Base-by-base conservation (phyloP, 2,797 vertebrate genomes). In the Leptatherina wallacei region DNA sequence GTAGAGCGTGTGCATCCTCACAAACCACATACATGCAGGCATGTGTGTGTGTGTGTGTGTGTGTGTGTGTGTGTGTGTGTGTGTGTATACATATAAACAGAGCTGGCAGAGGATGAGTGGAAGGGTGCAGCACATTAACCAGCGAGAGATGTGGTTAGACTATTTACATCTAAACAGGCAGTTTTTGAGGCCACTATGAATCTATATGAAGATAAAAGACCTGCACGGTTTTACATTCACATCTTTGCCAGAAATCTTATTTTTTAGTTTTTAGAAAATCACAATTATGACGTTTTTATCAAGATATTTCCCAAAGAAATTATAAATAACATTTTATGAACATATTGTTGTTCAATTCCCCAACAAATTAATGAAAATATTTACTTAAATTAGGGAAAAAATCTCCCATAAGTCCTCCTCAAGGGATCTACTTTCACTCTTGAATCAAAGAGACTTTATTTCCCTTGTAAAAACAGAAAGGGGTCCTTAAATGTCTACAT, bases 61-160 rank as follows among this genome's bases (percentile, higher is more conserved):
- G n/a, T n/a, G n/a, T n/a, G n/a, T n/a, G n/a, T n/a, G n/a, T n/a
- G n/a, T n/a, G n/a, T n/a, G n/a, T n/a, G n/a, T n/a, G n/a, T 44
- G 42, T 47, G 38, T 49, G 68, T 65, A 60, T 33, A 0, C 18
- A 51, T 51, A 36, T 80, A 69, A 82, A 83, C 61, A 59, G 13
- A 32, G 27, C 29, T 62, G 62, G 77, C 61, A 49, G 62, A 51
- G 27, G 60, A 80, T 81, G 69, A 85, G 75, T 68, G 61, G 30
- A 49, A 8, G 72, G 69, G 69, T 3, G 84, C 0, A 14, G 24
- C 68, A 36, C 71, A 65, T 73, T 71, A 83, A 81, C 35, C 32
- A 65, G 47, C 13, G n/a, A 56, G 4, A 66, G 40, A 61, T 20
- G 49, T 4, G 35, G 61, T 61, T 24, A 2, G 27, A 40, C 22